Evolutionary conservation across 1,140 invertebrate species (phyloP), one percentile per base, ranked within the genome.

Genomic region (Nasonia longicornis): DNA sequence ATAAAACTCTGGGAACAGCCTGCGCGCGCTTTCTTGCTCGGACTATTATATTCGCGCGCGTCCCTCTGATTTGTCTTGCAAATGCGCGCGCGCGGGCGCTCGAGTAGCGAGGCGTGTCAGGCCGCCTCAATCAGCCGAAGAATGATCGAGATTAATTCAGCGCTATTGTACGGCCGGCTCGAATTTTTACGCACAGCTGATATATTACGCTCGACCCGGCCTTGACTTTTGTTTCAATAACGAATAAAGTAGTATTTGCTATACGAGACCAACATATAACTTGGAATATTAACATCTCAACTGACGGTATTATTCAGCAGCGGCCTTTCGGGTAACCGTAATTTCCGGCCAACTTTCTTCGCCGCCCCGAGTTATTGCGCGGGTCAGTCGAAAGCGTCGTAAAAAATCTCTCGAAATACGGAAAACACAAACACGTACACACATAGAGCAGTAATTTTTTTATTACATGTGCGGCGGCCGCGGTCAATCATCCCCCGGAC

Each of bases 1-100:
- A 87, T 87, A 87, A 87, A 87, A 87, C 84, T 87, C 85, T 7
- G 35, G 70, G 8, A 31, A n/a, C 72, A 58, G 52, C 52, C 52
- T 58, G 52, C 35, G 45, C 16, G 48, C 16, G 31, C 42, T 85
- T 85, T 82, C 83, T 85, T 83, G 70, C 35, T 22, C 7, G 45
- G 45, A 80, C 64, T 75, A 58, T 80, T 75, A 75, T 35, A n/a
- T 35, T 83, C 82, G 81, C 80, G 64, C 80, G 75, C 84, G 73
- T 81, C 72, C 72, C 67, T 64, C 83, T 83, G 83, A 83, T 85
- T 84, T 83, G 70, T 83, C 77, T 79, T 80, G 81, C 69, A 70
- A 79, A 79, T 64, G 29, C 38, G 52, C 35, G 7, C 48, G 22
- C 45, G 26, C 26, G 26, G 0, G 26, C 26, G 26, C 26, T 26